Percentiles rank a stretch among this genome's conserved stretches.
Evolutionary conservation across 2,797 vertebrate species (phyloP).

Genomic region (Syngnathus acus): DNA sequence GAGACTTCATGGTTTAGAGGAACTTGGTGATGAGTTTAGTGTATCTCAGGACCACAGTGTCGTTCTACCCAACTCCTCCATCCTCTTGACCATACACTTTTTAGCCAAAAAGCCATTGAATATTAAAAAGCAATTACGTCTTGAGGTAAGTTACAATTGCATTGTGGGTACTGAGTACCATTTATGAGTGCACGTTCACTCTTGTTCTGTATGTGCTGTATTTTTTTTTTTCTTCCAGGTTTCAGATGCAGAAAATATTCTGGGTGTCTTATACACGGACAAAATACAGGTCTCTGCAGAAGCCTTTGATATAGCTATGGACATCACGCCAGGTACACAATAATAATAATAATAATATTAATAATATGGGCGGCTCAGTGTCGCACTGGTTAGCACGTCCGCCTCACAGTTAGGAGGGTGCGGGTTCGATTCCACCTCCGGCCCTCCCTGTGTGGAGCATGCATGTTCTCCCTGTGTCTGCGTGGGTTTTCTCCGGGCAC

Average conservation of each 20-base stretch:
- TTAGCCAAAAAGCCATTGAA: conserved; percentile 61
- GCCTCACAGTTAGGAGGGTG: no score
- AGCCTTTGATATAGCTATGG: conserved; percentile 78
- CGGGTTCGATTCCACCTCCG: no score
- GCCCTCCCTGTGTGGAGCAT: no score
- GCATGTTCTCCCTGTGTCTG: no score
- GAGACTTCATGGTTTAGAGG: conserved; percentile 76
- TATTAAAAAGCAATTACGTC: conserved; percentile 72
- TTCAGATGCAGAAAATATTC: conserved; percentile 76
- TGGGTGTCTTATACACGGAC: conserved; percentile 79
- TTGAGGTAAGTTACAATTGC: conserved; percentile 74
- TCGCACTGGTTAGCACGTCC: no score
- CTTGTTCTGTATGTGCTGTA: background rate
- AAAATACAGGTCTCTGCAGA: conserved; percentile 79
- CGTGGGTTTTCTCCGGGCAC: no score
- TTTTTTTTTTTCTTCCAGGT: conserved; percentile 64
- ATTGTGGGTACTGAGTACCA: background rate
- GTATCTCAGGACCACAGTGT: conserved; percentile 66
- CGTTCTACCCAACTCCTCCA: conserved; percentile 58
- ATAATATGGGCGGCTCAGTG: no score
- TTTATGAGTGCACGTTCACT: background rate
- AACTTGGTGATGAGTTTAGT: conserved; percentile 75
- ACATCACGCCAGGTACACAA: conserved; percentile 73
- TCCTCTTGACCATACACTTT: conserved; percentile 68
- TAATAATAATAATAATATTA: no score